phyloP scores from a whole-genome alignment of 2,888 invertebrate species.

The Drosophila demipolita region DNA sequence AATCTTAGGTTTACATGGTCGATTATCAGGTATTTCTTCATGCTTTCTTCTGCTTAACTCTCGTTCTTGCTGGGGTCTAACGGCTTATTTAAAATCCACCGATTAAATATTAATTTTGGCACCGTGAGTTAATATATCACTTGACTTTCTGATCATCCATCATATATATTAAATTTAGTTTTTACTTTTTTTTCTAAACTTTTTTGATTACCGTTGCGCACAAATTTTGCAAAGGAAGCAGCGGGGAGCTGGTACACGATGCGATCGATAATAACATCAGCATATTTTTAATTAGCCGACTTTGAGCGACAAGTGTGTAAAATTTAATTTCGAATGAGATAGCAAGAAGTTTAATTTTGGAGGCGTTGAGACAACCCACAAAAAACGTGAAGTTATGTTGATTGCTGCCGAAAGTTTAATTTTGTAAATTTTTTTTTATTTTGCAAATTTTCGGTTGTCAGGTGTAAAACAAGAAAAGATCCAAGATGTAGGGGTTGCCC shows the following conservation, averaged over 20 bases:
- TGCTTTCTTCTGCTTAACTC: slow-evolving; percentile 39
- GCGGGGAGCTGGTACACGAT: slow-evolving; percentile 20
- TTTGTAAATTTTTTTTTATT: slow-evolving; percentile 4
- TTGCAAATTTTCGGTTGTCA: slow-evolving; percentile 22
- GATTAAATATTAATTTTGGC: slow-evolving; percentile 17
- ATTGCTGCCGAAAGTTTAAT: slow-evolving; percentile 10
- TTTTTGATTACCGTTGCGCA: slow-evolving; percentile 33
- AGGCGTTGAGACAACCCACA: slow-evolving; percentile 36
- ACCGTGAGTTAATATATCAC: slow-evolving; percentile 2
- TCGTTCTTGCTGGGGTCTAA: neutral
- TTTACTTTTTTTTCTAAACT: slow-evolving; percentile 1
- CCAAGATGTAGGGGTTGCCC: slow-evolving; percentile 21
- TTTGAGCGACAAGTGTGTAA: slow-evolving; percentile 74
- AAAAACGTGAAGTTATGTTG: slow-evolving; percentile 30
- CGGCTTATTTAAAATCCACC: slow-evolving; percentile 11
- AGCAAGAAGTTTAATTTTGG: slow-evolving; percentile 19
- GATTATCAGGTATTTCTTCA: slow-evolving; percentile 23
- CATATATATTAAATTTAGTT: slow-evolving; percentile 41
- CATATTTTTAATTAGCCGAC: slow-evolving; percentile 57
- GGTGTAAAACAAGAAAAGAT: slow-evolving; percentile 27
- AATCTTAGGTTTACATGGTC: slow-evolving; percentile 35
- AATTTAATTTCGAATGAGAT: slow-evolving; percentile 58
- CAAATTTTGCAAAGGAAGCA: slow-evolving; percentile 47
- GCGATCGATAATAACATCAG: slow-evolving; percentile 58
- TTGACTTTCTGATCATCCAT: slow-evolving; percentile 43